phyloP scores from a whole-genome alignment of 2,113 vertebrate genomes.

The Lamprotornis superbus region DNA sequence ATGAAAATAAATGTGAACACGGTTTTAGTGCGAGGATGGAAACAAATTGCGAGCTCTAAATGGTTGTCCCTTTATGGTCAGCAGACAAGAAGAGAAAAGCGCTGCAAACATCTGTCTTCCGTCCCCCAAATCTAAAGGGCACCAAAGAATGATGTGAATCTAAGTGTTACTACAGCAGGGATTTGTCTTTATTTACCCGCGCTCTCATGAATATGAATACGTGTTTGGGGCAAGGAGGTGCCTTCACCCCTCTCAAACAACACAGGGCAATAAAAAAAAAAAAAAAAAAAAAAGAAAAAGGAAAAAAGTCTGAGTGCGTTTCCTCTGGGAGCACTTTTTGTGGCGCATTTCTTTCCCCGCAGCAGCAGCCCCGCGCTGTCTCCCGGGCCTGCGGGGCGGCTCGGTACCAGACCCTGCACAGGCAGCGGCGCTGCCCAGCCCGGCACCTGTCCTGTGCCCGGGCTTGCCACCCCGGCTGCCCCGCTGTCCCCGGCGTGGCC shows the following conservation, averaged over 20 bases:
- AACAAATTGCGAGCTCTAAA: slow-evolving; percentile 79
- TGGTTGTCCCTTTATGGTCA: slow-evolving; percentile 77
- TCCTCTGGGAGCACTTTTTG: neutral
- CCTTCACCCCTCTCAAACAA: slow-evolving; percentile 27
- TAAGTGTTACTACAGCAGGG: slow-evolving; percentile 74
- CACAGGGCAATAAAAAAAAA: neutral
- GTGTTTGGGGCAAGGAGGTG: slow-evolving; percentile 49
- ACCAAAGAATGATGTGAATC: slow-evolving; percentile 82
- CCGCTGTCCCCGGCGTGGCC: slow-evolving; percentile 56
- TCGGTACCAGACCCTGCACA: neutral
- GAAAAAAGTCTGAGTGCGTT: neutral
- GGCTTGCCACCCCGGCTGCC: neutral
- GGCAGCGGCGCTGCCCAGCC: neutral
- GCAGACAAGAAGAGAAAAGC: slow-evolving; percentile 78
- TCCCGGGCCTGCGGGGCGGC: neutral
- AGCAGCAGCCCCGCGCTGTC: neutral
- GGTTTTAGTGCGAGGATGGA: slow-evolving; percentile 68
- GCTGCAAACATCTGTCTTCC: slow-evolving; percentile 80
- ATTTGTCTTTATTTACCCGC: slow-evolving; percentile 76
- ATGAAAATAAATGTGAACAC: slow-evolving; percentile 79
- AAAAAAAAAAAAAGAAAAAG: neutral
- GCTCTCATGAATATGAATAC: slow-evolving; percentile 82
- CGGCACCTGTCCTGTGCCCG: neutral
- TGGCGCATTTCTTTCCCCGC: neutral
- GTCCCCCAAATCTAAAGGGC: slow-evolving; percentile 76